Conservation (phyloP, 2,797 vertebrate genomes). For the Rhynchotus rufescens region DNA sequence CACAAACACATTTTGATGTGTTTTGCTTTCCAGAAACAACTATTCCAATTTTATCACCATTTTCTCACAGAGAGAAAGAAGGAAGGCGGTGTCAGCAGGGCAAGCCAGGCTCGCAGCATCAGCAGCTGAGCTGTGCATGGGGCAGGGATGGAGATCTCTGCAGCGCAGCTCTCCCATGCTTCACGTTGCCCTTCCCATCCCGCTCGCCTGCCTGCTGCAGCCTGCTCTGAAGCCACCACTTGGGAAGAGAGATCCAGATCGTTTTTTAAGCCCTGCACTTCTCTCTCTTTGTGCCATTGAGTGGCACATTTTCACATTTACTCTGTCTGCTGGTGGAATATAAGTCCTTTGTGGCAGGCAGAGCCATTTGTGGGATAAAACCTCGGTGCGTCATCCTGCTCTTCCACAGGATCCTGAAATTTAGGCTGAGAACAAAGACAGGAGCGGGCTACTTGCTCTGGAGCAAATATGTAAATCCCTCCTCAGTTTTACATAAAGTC, state of each 20-base stretch:
- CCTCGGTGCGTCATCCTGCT: background rate
- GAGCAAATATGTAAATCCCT: background rate
- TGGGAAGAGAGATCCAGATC: background rate
- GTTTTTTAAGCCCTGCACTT: background rate
- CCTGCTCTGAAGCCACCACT: background rate
- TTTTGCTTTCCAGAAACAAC: background rate
- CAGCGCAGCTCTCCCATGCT: background rate
- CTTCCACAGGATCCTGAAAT: background rate
- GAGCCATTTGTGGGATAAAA: background rate
- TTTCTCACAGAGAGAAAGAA: background rate
- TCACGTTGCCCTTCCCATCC: background rate
- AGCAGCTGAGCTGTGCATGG: background rate
- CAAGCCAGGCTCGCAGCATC: background rate
- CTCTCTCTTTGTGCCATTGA: background rate
- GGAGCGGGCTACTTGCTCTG: background rate
- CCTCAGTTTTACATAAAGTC: background rate
- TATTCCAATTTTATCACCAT: background rate
- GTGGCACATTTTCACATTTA: background rate
- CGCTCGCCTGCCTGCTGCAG: background rate
- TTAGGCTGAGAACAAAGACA: background rate
- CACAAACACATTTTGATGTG: background rate
- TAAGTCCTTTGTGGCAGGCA: background rate
- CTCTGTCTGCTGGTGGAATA: background rate
- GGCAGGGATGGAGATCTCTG: background rate
- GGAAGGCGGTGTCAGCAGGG: background rate